Evolutionary conservation across 2,888 invertebrate genomes (phyloP).

Genomic region (Netelia melanura): DNA sequence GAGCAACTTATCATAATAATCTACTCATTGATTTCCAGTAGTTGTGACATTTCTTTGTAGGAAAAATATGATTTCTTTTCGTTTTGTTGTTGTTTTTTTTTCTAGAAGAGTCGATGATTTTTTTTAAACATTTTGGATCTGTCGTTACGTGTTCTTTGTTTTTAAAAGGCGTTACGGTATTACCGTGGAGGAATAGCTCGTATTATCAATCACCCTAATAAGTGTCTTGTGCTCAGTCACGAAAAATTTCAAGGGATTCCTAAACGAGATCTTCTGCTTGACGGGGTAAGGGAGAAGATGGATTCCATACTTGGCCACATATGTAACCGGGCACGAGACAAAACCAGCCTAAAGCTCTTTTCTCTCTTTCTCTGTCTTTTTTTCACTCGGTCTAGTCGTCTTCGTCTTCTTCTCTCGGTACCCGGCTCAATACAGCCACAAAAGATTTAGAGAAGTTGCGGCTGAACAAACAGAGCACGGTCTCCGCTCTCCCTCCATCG

Average conservation of each 20-base stretch:
- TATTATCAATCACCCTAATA: constrained; percentile 61
- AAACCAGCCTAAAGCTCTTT: constrained; percentile 51
- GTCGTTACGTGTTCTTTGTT: too few species aligned
- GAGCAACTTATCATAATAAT: constrained; percentile 47
- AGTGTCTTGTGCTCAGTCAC: constrained; percentile 29
- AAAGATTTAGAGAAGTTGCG: constrained; percentile 85
- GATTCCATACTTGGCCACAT: constrained; percentile 69
- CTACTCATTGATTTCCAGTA: constrained; percentile 21
- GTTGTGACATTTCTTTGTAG: not conserved
- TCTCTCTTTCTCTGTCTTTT: constrained; percentile 48
- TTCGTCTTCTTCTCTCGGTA: constrained; percentile 50
- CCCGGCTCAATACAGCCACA: constrained; percentile 75
- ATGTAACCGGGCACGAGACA: constrained; percentile 71
- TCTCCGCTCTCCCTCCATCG: constrained; percentile 71
- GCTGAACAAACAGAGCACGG: constrained; percentile 83
- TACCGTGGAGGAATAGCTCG: constrained; percentile 8
- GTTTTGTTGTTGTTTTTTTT: not conserved
- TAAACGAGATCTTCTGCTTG: constrained; percentile 27
- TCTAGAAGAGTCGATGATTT: not conserved
- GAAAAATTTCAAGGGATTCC: constrained; percentile 55
- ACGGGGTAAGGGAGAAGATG: constrained; percentile 40
- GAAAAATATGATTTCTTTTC: not conserved
- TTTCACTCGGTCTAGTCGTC: constrained; percentile 33
- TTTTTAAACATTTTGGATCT: not conserved
- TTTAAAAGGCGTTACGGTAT: constrained; percentile 1